Conservation (phyloP, 2,888 invertebrate genomes). For the Scelioninae gen. 1 region DNA sequence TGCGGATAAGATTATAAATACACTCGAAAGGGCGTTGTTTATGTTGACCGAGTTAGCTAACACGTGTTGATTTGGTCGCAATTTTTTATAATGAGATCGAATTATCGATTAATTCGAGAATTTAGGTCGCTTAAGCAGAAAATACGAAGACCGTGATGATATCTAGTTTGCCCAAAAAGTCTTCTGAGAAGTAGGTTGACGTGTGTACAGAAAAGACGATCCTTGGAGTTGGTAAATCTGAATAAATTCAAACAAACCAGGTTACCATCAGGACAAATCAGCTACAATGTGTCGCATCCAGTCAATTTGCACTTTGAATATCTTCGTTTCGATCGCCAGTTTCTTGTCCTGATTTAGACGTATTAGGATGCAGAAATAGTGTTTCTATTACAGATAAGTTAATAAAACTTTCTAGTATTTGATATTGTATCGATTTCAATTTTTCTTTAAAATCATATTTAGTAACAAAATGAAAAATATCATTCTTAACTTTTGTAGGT, state of each 20-base stretch:
- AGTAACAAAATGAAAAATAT: no score
- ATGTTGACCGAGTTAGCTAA: constrained; percentile 2
- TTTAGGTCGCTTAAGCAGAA: constrained; percentile 11
- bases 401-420: background rate
- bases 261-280: constrained; percentile 22
- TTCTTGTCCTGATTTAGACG: constrained; percentile 11
- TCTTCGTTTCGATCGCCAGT: constrained; percentile 8
- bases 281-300: constrained; percentile 9
- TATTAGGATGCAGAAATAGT: background rate
- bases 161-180: constrained; percentile 13
- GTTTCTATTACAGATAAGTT: background rate
- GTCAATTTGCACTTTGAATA: constrained; percentile 12
- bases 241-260: constrained; percentile 30
- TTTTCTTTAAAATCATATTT: no score
- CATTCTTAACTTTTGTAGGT: no score
- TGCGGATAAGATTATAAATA: constrained; percentile 6
- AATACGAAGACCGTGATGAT: constrained; percentile 1
- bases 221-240: background rate
- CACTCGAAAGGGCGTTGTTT: background rate
- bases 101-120: constrained; percentile 17
- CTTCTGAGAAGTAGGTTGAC: constrained; percentile 18
- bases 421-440: no score
- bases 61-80: background rate
- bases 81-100: constrained; percentile 5
- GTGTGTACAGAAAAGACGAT: constrained; percentile 1